A percentile compares a stretch with the other conserved stretches of the same genome.
These are phyloP conservation scores for Fissipunctia ypsillon DNA, from an alignment of 2,888 invertebrate genomes.

Conservation along the genomic window DNA sequence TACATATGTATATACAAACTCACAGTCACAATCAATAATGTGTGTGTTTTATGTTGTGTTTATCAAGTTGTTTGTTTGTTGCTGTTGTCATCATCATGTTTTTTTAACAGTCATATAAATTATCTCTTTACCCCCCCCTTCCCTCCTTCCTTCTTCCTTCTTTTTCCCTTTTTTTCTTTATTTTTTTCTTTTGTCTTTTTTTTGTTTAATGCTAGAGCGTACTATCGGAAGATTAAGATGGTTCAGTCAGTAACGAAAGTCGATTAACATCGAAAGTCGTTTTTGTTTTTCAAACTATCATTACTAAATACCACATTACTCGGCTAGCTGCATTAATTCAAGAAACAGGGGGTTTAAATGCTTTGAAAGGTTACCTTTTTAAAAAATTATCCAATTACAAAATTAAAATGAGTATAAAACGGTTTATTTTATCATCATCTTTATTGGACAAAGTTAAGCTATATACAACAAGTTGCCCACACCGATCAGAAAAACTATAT, in stretches of 20 bases:
- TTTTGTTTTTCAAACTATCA: not conserved
- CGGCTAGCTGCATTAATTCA: not conserved
- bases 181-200: no score
- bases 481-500: constrained; percentile 43
- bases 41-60: not conserved
- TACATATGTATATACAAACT: not conserved
- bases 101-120: not conserved
- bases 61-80: not conserved
- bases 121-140: no score
- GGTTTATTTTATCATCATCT: constrained; percentile 45
- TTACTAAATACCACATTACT: not conserved
- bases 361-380: not conserved
- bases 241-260: not conserved
- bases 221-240: not conserved
- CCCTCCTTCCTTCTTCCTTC: no score
- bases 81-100: not conserved
- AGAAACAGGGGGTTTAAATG: no score
- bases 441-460: constrained; percentile 66
- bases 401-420: constrained; percentile 1
- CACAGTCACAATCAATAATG: not conserved
- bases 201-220: no score
- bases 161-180: no score
- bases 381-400: not conserved
- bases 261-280: not conserved
- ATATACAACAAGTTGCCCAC: constrained; percentile 67